A percentile compares a stretch with the other conserved stretches of the same genome.
Conservation (phyloP, 2,888 invertebrate genomes). For the Tiliacea aurago region DNA sequence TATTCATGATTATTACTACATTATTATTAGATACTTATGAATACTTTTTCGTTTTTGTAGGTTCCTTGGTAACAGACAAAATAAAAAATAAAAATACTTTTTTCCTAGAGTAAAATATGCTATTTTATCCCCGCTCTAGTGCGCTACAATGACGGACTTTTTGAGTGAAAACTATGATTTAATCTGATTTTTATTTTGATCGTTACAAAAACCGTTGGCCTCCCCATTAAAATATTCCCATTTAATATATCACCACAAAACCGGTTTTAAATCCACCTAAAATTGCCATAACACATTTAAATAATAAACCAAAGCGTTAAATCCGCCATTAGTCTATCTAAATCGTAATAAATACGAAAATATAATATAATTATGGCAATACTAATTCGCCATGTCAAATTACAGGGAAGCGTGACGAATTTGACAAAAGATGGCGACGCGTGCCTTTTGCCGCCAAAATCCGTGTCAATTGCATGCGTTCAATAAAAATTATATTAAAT, state of each 20-base stretch:
- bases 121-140: not conserved
- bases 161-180: not conserved
- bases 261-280: constrained; percentile 56
- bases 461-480: constrained; percentile 80
- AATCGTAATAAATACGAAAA: constrained; percentile 77
- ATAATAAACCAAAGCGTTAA: constrained; percentile 74
- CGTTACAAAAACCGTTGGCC: not conserved
- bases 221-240: constrained; percentile 26
- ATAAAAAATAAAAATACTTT: not conserved
- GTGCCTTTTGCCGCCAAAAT: constrained; percentile 82
- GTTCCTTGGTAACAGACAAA: not conserved
- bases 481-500: constrained; percentile 69
- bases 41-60: not conserved
- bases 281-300: constrained; percentile 74
- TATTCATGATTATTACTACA: not conserved
- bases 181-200: not conserved
- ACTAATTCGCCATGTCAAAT: constrained; percentile 78
- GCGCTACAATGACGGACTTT: not conserved
- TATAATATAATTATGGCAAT: constrained; percentile 77
- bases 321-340: constrained; percentile 66
- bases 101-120: not conserved
- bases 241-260: constrained; percentile 48
- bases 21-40: no score
- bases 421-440: constrained; percentile 83
- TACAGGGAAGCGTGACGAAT: constrained; percentile 74